Evolutionary conservation across 1,140 invertebrate genomes (phyloP).

Genomic region (Pantala flavescens): DNA sequence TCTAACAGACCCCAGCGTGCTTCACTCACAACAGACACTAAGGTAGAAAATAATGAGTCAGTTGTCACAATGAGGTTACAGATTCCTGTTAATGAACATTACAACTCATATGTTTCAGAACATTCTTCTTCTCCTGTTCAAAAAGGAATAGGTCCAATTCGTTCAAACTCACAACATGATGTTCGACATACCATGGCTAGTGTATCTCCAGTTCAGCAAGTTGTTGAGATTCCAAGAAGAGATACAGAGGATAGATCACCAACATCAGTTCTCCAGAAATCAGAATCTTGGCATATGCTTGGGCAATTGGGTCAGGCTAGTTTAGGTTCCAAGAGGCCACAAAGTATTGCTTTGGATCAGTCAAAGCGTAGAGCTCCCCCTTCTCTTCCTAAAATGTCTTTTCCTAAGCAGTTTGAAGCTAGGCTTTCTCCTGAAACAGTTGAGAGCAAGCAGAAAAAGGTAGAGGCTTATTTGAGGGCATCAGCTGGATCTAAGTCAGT

Average conservation of each 20-base stretch:
- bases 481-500: slow-evolving; percentile 24
- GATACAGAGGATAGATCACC: slow-evolving; percentile 29
- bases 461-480: slow-evolving; percentile 60
- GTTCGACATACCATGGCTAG: neutral
- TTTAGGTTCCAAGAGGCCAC: slow-evolving; percentile 21
- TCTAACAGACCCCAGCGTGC: neutral
- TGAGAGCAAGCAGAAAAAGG: slow-evolving; percentile 59
- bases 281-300: slow-evolving; percentile 69
- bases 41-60: slow-evolving; percentile 31
- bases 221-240: slow-evolving; percentile 30
- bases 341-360: slow-evolving; percentile 27
- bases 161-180: neutral
- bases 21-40: neutral
- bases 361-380: slow-evolving; percentile 23
- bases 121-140: neutral
- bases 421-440: slow-evolving; percentile 60
- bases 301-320: neutral
- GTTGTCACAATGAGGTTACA: slow-evolving; percentile 37
- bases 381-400: slow-evolving; percentile 29
- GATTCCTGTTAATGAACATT: slow-evolving; percentile 27
- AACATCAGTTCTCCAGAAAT: slow-evolving; percentile 50
- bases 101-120: slow-evolving; percentile 14
- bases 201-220: slow-evolving; percentile 29
- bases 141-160: neutral
- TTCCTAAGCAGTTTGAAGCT: slow-evolving; percentile 67